Percentiles rank a stretch among this genome's conserved stretches.
Evolutionary conservation across 2,797 vertebrate species (phyloP).

Genomic region (Sebastes vulpes): DNA sequence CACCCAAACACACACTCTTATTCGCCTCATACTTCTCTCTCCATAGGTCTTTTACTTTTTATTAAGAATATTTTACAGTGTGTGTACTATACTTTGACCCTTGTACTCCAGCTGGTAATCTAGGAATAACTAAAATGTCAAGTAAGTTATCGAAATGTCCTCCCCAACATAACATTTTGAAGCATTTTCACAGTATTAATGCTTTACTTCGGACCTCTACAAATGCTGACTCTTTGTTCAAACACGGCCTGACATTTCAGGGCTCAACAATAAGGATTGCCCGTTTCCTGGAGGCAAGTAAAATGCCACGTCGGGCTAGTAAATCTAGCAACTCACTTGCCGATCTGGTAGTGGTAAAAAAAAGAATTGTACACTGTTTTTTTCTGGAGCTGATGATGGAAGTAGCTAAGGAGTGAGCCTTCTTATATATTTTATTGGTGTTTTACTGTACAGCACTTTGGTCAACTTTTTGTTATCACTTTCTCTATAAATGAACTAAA

Average conservation of each 20-base stretch:
- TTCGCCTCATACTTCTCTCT: neutral
- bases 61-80: neutral
- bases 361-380: accelerated
- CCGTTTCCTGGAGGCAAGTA: too few species aligned
- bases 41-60: neutral
- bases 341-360: too few species aligned
- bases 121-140: neutral
- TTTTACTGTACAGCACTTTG: too few species aligned
- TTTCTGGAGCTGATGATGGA: too few species aligned
- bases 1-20: neutral
- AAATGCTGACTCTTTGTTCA: neutral
- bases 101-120: neutral
- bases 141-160: neutral
- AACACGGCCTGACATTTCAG: neutral
- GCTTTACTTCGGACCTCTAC: neutral
- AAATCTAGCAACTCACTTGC: too few species aligned
- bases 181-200: neutral
- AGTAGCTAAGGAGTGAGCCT: too few species aligned
- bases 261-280: too few species aligned
- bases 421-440: too few species aligned
- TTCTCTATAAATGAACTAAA: too few species aligned
- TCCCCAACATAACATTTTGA: too few species aligned
- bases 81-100: neutral
- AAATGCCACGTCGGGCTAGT: too few species aligned
- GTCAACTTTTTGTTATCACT: too few species aligned